phyloP scores from a whole-genome alignment of 37 sponge, comb jelly and placozoan genomes.

The Aplysina aerophoba region DNA sequence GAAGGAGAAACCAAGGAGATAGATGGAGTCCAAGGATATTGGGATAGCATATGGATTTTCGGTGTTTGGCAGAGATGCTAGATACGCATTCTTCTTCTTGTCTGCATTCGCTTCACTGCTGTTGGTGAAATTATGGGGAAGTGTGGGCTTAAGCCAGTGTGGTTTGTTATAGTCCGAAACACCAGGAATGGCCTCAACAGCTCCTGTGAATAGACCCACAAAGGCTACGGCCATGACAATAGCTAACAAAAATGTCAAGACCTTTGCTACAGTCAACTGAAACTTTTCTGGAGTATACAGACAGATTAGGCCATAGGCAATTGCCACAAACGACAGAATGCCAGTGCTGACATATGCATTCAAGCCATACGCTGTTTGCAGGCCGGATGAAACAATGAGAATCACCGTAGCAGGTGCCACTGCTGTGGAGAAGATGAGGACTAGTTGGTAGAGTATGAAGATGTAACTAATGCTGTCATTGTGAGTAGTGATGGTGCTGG shows the following conservation, averaged over 20 bases:
- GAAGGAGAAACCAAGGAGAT: slow-evolving; percentile 40
- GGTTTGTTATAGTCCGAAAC: slow-evolving; percentile 16
- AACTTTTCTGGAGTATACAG: slow-evolving; percentile 47
- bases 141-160: slow-evolving; percentile 20
- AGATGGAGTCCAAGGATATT: slow-evolving; percentile 39
- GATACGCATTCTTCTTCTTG: background rate
- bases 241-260: slow-evolving; percentile 72
- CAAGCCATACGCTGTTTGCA: slow-evolving; percentile 41
- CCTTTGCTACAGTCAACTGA: slow-evolving; percentile 65
- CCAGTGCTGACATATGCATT: slow-evolving; percentile 2
- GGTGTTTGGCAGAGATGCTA: slow-evolving; percentile 8
- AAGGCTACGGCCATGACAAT: slow-evolving; percentile 67
- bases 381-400: slow-evolving; percentile 72
- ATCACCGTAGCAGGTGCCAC: slow-evolving; percentile 83
- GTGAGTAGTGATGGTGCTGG: slow-evolving; percentile 36
- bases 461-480: slow-evolving; percentile 70
- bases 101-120: background rate
- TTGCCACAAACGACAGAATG: slow-evolving; percentile 30
- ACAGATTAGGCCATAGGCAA: slow-evolving; percentile 63
- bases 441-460: slow-evolving; percentile 80
- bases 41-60: background rate
- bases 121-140: slow-evolving; percentile 11
- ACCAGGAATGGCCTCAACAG: slow-evolving; percentile 32
- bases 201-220: slow-evolving; percentile 54
- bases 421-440: slow-evolving; percentile 73